Evolutionary conservation across 1,140 invertebrate species (phyloP).

Genomic region (Leptinotarsa defecta): DNA sequence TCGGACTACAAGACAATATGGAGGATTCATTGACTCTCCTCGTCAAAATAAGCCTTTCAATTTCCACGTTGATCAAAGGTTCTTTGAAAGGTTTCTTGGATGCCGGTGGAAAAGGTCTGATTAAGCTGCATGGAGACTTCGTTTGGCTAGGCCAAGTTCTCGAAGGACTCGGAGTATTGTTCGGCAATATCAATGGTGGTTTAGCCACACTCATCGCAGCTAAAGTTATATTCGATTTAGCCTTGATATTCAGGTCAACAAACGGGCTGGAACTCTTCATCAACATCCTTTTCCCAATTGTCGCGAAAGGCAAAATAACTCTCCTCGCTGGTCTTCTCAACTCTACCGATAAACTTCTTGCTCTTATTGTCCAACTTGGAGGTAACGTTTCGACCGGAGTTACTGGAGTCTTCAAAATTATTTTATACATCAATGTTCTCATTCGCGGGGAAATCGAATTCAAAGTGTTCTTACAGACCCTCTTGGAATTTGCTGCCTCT

Average conservation of each 20-base stretch:
- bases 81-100: slow-evolving; percentile 10
- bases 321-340: slow-evolving; percentile 5
- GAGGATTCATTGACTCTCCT: slow-evolving; percentile 1
- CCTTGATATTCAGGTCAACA: neutral
- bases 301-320: neutral
- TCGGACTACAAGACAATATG: neutral
- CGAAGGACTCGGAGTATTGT: slow-evolving; percentile 12
- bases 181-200: slow-evolving; percentile 19
- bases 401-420: slow-evolving; percentile 16
- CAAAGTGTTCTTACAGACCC: slow-evolving; percentile 10
- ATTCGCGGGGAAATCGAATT: neutral
- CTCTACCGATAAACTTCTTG: neutral
- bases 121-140: slow-evolving; percentile 8
- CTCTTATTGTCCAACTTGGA: slow-evolving; percentile 23
- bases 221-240: slow-evolving; percentile 6
- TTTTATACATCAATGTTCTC: neutral
- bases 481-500: slow-evolving; percentile 17
- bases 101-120: neutral
- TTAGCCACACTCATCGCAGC: slow-evolving; percentile 16
- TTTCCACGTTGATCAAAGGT: neutral
- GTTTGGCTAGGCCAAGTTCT: neutral
- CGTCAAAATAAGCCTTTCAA: neutral
- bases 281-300: slow-evolving; percentile 2
- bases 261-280: slow-evolving; percentile 14
- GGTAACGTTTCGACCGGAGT: slow-evolving; percentile 12